These are phyloP conservation scores for Labeo catla DNA, from an alignment of 2,113 vertebrate genomes.

Conservation along the genomic window DNA sequence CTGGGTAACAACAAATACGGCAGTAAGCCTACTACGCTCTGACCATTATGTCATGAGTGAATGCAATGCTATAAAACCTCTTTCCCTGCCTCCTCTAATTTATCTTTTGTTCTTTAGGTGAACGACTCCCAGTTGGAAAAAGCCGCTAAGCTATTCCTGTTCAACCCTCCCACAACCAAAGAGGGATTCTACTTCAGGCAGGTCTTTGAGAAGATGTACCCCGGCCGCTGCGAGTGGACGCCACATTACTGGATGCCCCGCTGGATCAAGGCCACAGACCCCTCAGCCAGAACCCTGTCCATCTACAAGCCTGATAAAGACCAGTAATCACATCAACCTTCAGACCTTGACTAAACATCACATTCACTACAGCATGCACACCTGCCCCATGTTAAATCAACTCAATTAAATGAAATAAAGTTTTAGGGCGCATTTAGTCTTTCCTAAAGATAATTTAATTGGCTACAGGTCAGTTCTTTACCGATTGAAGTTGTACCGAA, in stretches of 20 bases:
- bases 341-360: too few relatives aligned
- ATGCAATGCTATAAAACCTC: too few relatives aligned
- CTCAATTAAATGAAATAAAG: not conserved
- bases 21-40: too few relatives aligned
- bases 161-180: constrained; percentile 86
- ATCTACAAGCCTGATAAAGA: constrained; percentile 80
- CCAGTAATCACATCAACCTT: constrained; percentile 18
- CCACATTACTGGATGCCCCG: constrained; percentile 94
- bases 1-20: too few relatives aligned
- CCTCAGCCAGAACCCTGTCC: constrained; percentile 86
- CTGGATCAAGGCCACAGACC: constrained; percentile 87
- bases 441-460: not conserved
- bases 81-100: too few relatives aligned
- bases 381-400: not conserved
- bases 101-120: constrained; percentile 72
- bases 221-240: constrained; percentile 79
- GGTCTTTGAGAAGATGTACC: constrained; percentile 87
- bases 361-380: too few relatives aligned
- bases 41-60: too few relatives aligned
- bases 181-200: constrained; percentile 88
- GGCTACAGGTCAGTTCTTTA: not conserved
- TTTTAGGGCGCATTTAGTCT: not conserved
- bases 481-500: not conserved
- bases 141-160: constrained; percentile 78
- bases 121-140: constrained; percentile 82